Conservation (phyloP, 2,888 invertebrate species). For the Nasonovia ribisnigri region DNA sequence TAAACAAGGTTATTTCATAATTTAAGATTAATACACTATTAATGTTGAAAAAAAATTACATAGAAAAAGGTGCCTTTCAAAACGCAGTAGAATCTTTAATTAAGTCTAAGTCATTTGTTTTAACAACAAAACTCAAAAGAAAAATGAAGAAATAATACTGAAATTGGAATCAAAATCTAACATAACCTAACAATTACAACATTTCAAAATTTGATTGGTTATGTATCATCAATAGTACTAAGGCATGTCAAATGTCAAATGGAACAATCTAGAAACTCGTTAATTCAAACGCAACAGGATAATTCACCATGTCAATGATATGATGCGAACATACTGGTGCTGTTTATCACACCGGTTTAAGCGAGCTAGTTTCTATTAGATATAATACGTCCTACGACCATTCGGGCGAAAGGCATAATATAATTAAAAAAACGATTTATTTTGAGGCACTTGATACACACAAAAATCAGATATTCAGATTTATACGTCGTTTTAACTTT, state of each 20-base stretch:
- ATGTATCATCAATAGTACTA: no score
- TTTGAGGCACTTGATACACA: no score
- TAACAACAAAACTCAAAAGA: neutral
- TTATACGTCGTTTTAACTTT: neutral
- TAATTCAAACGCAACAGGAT: no score
- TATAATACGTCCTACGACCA: neutral
- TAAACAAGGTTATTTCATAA: neutral
- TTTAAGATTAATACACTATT: neutral
- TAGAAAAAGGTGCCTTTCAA: neutral
- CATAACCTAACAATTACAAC: no score
- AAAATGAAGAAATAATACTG: neutral
- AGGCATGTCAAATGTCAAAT: no score
- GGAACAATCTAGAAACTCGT: no score
- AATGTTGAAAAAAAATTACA: neutral
- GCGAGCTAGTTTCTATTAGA: no score
- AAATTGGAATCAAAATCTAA: no score
- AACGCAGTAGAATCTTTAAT: neutral
- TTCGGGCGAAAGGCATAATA: neutral
- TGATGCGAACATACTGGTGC: no score
- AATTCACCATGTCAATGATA: no score
- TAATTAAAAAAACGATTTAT: neutral
- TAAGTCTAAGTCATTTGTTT: neutral
- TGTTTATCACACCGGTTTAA: no score
- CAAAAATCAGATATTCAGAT: neutral
- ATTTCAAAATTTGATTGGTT: no score